phyloP scores from a whole-genome alignment of 37 sponge, comb jelly and placozoan genomes.

The Hormiphora californensis region DNA sequence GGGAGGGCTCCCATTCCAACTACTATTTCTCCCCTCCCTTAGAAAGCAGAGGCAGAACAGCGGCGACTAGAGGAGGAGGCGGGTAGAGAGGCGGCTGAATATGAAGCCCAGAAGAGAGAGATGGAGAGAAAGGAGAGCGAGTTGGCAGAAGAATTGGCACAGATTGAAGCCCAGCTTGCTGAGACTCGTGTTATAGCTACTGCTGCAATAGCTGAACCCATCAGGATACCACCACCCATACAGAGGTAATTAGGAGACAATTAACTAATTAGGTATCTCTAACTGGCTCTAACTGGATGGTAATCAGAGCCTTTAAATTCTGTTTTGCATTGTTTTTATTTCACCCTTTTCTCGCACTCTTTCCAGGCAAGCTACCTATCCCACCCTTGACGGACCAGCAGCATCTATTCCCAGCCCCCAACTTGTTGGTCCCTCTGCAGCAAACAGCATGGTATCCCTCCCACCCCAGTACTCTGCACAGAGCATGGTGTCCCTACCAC shows the following conservation, averaged over 20 bases:
- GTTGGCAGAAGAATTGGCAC: constrained; percentile 27
- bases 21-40: too few relatives aligned
- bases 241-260: constrained; percentile 13
- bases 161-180: constrained; percentile 20
- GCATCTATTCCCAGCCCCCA: not conserved
- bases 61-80: constrained; percentile 5
- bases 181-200: constrained; percentile 30
- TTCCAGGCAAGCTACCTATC: constrained; percentile 38
- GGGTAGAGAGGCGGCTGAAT: not conserved
- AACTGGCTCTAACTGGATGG: not conserved
- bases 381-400: not conserved
- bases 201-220: not conserved
- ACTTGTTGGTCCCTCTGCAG: too few relatives aligned
- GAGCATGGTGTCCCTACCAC: constrained; percentile 44
- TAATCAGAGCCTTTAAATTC: not conserved
- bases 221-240: not conserved
- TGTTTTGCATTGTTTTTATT: not conserved
- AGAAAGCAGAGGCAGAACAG: constrained; percentile 53
- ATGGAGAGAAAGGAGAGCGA: constrained; percentile 36
- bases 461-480: not conserved
- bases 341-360: not conserved
- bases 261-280: not conserved
- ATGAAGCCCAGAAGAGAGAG: not conserved
- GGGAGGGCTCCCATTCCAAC: too few relatives aligned
- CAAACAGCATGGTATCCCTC: constrained; percentile 35